A percentile compares a stretch with the other conserved stretches of the same genome.
phyloP scores from a whole-genome alignment of 2,797 vertebrate genomes.

The Enoplosus armatus region DNA sequence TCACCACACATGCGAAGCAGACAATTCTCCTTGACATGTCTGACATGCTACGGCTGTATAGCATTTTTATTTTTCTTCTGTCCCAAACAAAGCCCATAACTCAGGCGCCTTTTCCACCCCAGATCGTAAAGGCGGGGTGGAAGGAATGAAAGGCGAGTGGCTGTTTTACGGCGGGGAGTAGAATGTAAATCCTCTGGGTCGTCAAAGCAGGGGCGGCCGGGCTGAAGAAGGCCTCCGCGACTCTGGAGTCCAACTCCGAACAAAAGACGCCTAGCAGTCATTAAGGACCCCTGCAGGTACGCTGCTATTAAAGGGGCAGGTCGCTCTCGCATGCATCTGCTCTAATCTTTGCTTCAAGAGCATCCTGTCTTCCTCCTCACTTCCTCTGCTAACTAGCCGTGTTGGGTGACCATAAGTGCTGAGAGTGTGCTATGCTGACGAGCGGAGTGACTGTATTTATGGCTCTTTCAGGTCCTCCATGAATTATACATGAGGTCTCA shows the following conservation, averaged over 20 bases:
- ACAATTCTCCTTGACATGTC: constrained; percentile 57
- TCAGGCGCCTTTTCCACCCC: constrained; percentile 60
- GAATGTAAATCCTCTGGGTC: constrained; percentile 72
- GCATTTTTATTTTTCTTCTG: constrained; percentile 76
- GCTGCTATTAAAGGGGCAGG: constrained; percentile 15
- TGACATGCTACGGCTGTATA: constrained; percentile 58
- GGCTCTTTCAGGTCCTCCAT: constrained; percentile 68
- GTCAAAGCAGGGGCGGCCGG: constrained; percentile 44
- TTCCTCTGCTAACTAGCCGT: constrained; percentile 52
- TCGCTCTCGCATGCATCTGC: neutral
- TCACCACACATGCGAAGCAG: constrained; percentile 57
- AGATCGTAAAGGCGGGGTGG: constrained; percentile 59
- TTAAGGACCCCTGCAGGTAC: constrained; percentile 19
- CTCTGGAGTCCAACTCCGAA: constrained; percentile 40
- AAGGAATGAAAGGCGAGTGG: constrained; percentile 67
- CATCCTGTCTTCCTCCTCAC: constrained; percentile 25
- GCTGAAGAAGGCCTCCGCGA: constrained; percentile 33
- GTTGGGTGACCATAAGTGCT: constrained; percentile 63
- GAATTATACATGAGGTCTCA: constrained; percentile 78
- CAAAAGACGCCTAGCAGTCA: constrained; percentile 31
- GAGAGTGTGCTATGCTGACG: constrained; percentile 52
- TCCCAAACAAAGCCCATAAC: constrained; percentile 79
- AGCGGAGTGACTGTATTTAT: constrained; percentile 73
- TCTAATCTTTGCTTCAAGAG: constrained; percentile 18
- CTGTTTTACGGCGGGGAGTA: constrained; percentile 62